Percentiles rank a stretch among this genome's conserved stretches.
Evolutionary conservation across 1,140 invertebrate species (phyloP).

Genomic region (Oreohelix idahoensis): DNA sequence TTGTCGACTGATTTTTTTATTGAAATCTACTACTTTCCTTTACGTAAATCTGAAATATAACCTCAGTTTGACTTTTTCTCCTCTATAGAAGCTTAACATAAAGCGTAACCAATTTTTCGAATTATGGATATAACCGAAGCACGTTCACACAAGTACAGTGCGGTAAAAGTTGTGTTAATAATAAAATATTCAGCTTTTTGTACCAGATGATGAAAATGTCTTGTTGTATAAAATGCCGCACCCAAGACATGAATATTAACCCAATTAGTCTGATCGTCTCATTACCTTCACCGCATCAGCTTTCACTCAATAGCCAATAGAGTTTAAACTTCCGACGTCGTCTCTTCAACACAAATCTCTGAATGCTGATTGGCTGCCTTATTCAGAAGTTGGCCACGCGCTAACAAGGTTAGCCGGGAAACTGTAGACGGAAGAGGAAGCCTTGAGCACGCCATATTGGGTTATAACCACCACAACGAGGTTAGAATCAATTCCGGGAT

Average conservation of each 20-base stretch:
- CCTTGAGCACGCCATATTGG: conserved; percentile 19
- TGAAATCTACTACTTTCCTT: too few relatives aligned
- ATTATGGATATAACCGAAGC: too few relatives aligned
- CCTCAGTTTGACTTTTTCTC: too few relatives aligned
- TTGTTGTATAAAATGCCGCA: neutral
- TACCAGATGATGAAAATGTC: neutral
- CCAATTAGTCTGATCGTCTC: neutral
- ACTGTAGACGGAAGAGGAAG: conserved; percentile 12
- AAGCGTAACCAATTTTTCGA: too few relatives aligned
- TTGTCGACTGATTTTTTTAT: too few relatives aligned
- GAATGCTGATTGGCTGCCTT: conserved; percentile 6
- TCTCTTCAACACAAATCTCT: conserved; percentile 16
- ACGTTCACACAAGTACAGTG: too few relatives aligned
- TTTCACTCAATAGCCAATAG: neutral
- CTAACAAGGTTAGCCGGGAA: conserved; percentile 4
- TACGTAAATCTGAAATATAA: too few relatives aligned
- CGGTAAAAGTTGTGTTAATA: neutral
- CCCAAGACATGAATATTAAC: conserved; percentile 17
- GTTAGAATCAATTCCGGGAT: conserved; percentile 17
- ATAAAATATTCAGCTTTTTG: neutral
- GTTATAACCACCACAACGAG: conserved; percentile 20
- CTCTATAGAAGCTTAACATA: too few relatives aligned
- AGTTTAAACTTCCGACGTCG: neutral
- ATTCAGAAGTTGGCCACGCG: conserved; percentile 13
- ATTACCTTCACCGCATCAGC: neutral